Evolutionary conservation across 1,140 invertebrate genomes (phyloP), one percentile per base, ranked within the genome.

Genomic region (Octopus bimaculoides): DNA sequence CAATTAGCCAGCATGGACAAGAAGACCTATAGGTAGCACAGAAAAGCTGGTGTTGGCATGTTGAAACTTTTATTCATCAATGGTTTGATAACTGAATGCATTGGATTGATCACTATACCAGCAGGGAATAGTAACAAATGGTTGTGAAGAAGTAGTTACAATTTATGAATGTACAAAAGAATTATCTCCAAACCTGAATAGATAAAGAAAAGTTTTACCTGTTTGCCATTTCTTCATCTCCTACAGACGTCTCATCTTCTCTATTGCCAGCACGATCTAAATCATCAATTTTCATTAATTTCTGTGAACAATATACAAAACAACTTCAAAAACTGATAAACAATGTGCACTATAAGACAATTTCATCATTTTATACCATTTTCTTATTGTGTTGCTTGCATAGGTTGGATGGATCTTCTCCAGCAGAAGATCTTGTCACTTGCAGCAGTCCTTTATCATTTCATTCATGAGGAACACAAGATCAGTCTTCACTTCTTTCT

Each of bases 201-300:
- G 26, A 41, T 41, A 41, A 41, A 3, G 26, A 41, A 41, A 41
- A 41, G 26, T 69, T 41, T 74, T 77, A 81, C 81, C 81, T 79
- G 52, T 77, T 12, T 41, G 78, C 81, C 78, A 82, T 79, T 78
- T 82, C 81, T n/a, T 77, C 75, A 77, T 82, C 81, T 79, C 66
- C 71, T 12, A 82, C 78, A 61, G 75, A 77, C 10, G 14, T 79
- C 54, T 82, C 81, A 54, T 73, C 77, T 53, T 82, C 81, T 54
- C 75, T 79, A 26, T 76, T 77, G 75, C 79, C 78, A 56, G 80
- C 76, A 73, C 76, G 78, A 14, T 81, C 73, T 54, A 81, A 78
- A 17, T 76, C 77, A 53, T 81, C 77, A 17, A 74, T 20, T n/a
- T 74, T 79, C 82, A 83, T 83, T 20, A 83, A 75, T 80, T 83